Base-by-base conservation (phyloP, 2,888 invertebrate genomes). In the Eristalinus aeneus region DNA sequence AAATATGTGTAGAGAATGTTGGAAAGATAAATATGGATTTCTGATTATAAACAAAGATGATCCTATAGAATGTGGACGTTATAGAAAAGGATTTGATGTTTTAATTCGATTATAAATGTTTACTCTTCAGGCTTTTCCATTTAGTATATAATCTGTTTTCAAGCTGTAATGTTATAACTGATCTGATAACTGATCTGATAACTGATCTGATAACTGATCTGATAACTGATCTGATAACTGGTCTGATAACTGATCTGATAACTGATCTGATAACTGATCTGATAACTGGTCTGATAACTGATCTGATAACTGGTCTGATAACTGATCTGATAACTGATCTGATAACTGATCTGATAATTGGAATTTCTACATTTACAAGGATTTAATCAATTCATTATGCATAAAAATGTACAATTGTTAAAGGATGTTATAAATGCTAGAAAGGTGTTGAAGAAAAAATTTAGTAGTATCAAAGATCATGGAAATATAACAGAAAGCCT, bases 21-120 rank as follows among this genome's bases (percentile, higher is more conserved):
- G 91, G 91, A 88, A 88, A 22, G 80, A 89, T 58, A 84, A 88
- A 16, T 89, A 89, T 87, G 88, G 89, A 5, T 90, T 90, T 86
- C 36, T 90, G 10, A 89, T 89, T 0, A 90, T 90, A 31, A 88
- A 88, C 67, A 90, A 90, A 85, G 90, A 90, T 72, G 84, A 88
- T 54, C 20, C 64, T 4, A 53, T 90, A 2, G 72, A 89, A 63
- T 61, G 87, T 9, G 91, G 90, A 9, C 79, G 91, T 23, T 91
- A 91, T 86, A 78, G 90, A 27, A 89, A 89, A 86, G 89, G 89
- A 11, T 90, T 90, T 74, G 89, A 90, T 69, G 27, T 63, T 36
- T 86, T 69, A n/a, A 73, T 73, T 54, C 64, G 34, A 56, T 31
- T 39, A 71, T 39, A 71, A 71, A 46, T n/a, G n/a, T n/a, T n/a